A percentile compares a stretch with the other conserved stretches of the same genome.
These are phyloP conservation scores for Ochlodes sylvanus DNA, from an alignment of 2,888 invertebrate genomes.

Conservation along the genomic window DNA sequence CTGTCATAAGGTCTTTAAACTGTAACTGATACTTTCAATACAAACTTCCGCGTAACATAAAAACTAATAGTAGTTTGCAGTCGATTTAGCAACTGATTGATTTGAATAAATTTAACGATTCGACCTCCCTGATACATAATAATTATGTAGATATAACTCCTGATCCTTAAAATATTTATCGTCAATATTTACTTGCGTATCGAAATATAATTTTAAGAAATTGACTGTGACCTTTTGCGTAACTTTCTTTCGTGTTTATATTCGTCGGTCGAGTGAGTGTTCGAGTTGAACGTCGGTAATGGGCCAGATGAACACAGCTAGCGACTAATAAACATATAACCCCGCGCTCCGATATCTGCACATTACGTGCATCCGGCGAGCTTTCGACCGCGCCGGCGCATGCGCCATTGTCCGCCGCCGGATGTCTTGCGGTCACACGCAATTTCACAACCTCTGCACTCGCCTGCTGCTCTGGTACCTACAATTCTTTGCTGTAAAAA, in stretches of 20 bases:
- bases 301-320: conserved; percentile 44
- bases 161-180: background rate
- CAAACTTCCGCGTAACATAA: conserved; percentile 25
- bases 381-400: conserved; percentile 63
- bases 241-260: conserved; percentile 35
- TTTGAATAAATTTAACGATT: conserved; percentile 21
- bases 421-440: conserved; percentile 84
- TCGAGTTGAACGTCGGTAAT: conserved; percentile 28
- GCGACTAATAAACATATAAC: conserved; percentile 54
- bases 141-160: background rate
- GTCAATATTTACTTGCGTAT: conserved; percentile 8
- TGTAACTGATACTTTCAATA: conserved; percentile 22
- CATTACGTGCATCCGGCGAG: conserved; percentile 78
- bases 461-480: conserved; percentile 65
- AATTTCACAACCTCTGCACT: conserved; percentile 80
- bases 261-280: conserved; percentile 32
- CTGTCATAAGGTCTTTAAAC: conserved; percentile 9
- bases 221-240: conserved; percentile 23
- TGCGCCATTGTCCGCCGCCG: conserved; percentile 77
- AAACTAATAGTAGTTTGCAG: conserved; percentile 22
- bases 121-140: background rate
- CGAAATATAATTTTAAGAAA: conserved; percentile 12
- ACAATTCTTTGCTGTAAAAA: conserved; percentile 29
- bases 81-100: conserved; percentile 24
- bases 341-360: conserved; percentile 69